A percentile compares a stretch with the other conserved stretches of the same genome.
These are phyloP conservation scores for Chrysomela aeneicollis DNA, from an alignment of 2,888 invertebrate genomes.

Conservation along the genomic window DNA sequence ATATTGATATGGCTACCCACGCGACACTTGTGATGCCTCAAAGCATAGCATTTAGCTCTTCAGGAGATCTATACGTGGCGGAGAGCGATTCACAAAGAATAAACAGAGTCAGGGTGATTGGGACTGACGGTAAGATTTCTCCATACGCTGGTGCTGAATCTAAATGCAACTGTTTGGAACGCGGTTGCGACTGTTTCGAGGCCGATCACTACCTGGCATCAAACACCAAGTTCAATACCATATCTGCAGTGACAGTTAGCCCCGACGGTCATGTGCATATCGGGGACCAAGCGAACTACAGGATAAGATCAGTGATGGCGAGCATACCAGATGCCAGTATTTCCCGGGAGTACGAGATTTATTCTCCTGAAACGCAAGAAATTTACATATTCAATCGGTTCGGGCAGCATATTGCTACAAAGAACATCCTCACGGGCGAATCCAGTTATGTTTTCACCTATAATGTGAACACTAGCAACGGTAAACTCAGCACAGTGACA, in stretches of 20 bases:
- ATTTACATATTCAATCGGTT: conserved; percentile 92
- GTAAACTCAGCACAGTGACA: conserved; percentile 91
- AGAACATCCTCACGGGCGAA: conserved; percentile 94
- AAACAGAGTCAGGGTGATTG: conserved; percentile 88
- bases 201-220: conserved; percentile 91
- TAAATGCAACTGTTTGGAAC: conserved; percentile 90
- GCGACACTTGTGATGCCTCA: conserved; percentile 93
- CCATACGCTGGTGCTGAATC: conserved; percentile 95
- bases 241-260: conserved; percentile 90
- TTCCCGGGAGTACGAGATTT: conserved; percentile 90
- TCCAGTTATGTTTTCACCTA: conserved; percentile 94
- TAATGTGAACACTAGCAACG: conserved; percentile 95
- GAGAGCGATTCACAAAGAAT: conserved; percentile 96
- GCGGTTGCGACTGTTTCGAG: conserved; percentile 92
- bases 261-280: conserved; percentile 95
- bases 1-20: conserved; percentile 88
- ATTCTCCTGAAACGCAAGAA: conserved; percentile 94
- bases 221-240: conserved; percentile 93
- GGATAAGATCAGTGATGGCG: conserved; percentile 87
- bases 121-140: conserved; percentile 91
- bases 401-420: conserved; percentile 93
- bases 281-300: conserved; percentile 92
- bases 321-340: conserved; percentile 87
- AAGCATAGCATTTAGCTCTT: conserved; percentile 91
- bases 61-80: conserved; percentile 92